Conservation (phyloP, 2,888 invertebrate species). For the Drosophila pseudotakahashii region DNA sequence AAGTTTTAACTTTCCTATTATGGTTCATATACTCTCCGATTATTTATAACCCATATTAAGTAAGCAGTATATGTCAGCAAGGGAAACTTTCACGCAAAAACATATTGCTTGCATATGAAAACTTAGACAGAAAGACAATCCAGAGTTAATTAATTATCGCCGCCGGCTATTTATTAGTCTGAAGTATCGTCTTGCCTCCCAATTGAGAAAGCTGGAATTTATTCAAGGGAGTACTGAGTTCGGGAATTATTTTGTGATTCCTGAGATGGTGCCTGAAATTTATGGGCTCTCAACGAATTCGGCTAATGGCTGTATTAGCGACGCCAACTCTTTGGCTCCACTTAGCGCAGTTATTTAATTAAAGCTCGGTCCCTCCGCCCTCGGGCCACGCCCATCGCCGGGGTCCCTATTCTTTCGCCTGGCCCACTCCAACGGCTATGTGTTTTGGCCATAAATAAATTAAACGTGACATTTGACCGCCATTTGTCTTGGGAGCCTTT, state of each 20-base stretch:
- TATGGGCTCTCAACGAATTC: constrained; percentile 58
- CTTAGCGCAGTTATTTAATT: constrained; percentile 75
- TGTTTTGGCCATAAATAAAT: constrained; percentile 68
- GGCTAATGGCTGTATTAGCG: constrained; percentile 72
- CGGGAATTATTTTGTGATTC: constrained; percentile 36
- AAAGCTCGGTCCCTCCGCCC: constrained; percentile 41
- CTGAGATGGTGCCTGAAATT: constrained; percentile 44
- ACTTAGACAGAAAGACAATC: constrained; percentile 7
- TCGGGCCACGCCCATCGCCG: constrained; percentile 19
- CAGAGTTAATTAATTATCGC: constrained; percentile 27
- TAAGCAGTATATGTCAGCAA: too few species aligned
- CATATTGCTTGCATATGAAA: constrained; percentile 15
- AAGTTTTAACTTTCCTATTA: neutral
- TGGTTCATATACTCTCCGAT: neutral
- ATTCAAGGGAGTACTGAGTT: constrained; percentile 4
- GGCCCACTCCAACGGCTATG: constrained; percentile 14
- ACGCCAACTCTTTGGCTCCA: constrained; percentile 68
- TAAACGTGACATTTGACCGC: constrained; percentile 78
- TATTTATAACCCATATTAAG: neutral
- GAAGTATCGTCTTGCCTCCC: constrained; percentile 14
- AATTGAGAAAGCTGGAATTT: constrained; percentile 16
- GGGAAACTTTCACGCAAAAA: neutral
- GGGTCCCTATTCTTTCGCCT: neutral
- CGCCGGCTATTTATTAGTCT: constrained; percentile 21
- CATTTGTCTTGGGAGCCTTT: constrained; percentile 67